Evolutionary conservation across 2,888 invertebrate species (phyloP).

Genomic region (Thymelicus sylvestris): DNA sequence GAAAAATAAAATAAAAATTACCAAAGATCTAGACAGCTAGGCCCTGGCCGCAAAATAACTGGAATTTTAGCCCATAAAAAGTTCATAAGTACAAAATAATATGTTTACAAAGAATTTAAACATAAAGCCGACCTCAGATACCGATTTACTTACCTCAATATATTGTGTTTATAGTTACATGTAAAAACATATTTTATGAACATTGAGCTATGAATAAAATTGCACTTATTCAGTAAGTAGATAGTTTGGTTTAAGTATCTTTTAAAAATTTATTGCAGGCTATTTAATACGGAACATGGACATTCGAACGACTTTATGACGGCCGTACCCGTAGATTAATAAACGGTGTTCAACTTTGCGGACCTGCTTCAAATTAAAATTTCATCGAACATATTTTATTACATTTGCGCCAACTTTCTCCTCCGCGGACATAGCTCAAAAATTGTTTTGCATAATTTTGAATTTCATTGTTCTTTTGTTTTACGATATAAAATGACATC

Average conservation of each 20-base stretch:
- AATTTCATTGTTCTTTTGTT: slow-evolving; percentile 11
- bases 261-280: slow-evolving; percentile 2
- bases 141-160: not conserved
- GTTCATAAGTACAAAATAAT: too few relatives aligned
- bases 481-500: not conserved
- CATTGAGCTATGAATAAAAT: slow-evolving; percentile 1
- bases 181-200: not conserved
- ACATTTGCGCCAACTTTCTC: slow-evolving; percentile 28
- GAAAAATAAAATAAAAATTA: too few relatives aligned
- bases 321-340: slow-evolving; percentile 11
- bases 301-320: slow-evolving; percentile 18
- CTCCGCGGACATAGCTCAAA: slow-evolving; percentile 12
- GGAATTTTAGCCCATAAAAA: too few relatives aligned
- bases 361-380: slow-evolving; percentile 27
- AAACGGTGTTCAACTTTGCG: slow-evolving; percentile 28
- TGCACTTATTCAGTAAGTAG: slow-evolving; percentile 6
- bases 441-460: slow-evolving; percentile 18
- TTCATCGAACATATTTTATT: slow-evolving; percentile 29
- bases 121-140: too few relatives aligned
- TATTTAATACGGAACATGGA: slow-evolving; percentile 17
- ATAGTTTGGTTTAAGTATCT: not conserved
- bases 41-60: too few relatives aligned
- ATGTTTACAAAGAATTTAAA: too few relatives aligned
- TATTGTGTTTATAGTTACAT: not conserved
- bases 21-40: too few relatives aligned